Percentiles rank a stretch among this genome's conserved stretches.
phyloP scores from a whole-genome alignment of 2,888 invertebrate genomes.

The Alloplasta piceator region DNA sequence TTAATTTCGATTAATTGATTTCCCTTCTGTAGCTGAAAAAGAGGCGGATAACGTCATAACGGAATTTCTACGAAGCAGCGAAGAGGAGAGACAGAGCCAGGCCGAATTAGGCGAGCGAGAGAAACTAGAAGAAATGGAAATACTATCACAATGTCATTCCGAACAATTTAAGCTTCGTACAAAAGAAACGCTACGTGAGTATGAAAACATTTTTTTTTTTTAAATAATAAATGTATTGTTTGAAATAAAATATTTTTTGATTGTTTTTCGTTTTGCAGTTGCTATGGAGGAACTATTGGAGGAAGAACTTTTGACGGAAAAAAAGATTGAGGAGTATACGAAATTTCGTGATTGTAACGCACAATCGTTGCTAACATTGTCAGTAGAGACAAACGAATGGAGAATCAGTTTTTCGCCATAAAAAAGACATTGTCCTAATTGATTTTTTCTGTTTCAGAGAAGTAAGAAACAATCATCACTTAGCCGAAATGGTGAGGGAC shows the following conservation, averaged over 20 bases:
- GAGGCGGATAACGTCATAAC: slow-evolving; percentile 88
- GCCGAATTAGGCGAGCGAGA: slow-evolving; percentile 87
- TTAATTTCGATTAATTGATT: not conserved
- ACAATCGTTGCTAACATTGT: slow-evolving; percentile 87
- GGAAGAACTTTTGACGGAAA: slow-evolving; percentile 87
- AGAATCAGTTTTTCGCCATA: slow-evolving; percentile 1
- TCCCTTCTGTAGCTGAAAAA: slow-evolving; percentile 85
- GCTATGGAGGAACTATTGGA: slow-evolving; percentile 89
- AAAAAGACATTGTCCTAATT: not conserved
- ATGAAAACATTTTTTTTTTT: slow-evolving; percentile 16
- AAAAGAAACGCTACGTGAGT: slow-evolving; percentile 86
- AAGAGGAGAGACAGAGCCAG: slow-evolving; percentile 86
- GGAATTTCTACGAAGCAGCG: slow-evolving; percentile 87
- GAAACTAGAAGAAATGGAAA: slow-evolving; percentile 87
- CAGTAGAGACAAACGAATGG: slow-evolving; percentile 76
- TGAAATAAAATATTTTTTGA: slow-evolving; percentile 32
- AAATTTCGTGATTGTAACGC: slow-evolving; percentile 85
- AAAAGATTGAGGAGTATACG: slow-evolving; percentile 87
- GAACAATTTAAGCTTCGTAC: slow-evolving; percentile 85
- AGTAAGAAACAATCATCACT: slow-evolving; percentile 86
- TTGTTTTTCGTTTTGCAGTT: slow-evolving; percentile 77
- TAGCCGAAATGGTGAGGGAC: slow-evolving; percentile 86
- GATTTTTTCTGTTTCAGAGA: slow-evolving; percentile 83
- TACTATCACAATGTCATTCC: slow-evolving; percentile 86
- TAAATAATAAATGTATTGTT: too few species aligned